phyloP scores from a whole-genome alignment of 2,888 invertebrate species.

The Calameuta idolon region DNA sequence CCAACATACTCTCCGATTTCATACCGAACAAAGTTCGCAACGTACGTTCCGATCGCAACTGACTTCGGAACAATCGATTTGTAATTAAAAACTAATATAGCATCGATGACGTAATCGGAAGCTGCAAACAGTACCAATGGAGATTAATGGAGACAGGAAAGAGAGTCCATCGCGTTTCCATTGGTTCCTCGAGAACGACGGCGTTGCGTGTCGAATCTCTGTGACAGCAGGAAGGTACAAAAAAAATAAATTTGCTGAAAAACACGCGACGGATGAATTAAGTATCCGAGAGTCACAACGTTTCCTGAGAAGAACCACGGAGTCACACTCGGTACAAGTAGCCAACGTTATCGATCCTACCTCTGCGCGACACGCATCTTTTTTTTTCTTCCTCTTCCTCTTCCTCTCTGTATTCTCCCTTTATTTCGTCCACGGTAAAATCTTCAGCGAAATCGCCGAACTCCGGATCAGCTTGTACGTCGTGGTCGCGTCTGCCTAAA shows the following conservation, averaged over 20 bases:
- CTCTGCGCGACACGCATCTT: neutral
- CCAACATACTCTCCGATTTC: neutral
- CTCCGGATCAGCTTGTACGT: neutral
- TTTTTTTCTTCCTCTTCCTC: neutral
- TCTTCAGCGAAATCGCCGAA: neutral
- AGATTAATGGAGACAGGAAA: constrained; percentile 43
- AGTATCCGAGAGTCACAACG: neutral
- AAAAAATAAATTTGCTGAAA: neutral
- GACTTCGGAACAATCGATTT: neutral
- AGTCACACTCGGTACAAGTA: neutral
- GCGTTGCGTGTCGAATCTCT: neutral
- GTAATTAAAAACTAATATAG: neutral
- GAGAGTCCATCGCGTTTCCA: constrained; percentile 8
- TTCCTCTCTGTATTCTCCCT: too few relatives aligned
- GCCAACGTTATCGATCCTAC: neutral
- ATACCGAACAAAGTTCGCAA: neutral
- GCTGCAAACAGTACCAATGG: constrained; percentile 28
- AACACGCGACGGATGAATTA: neutral
- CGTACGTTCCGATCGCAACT: neutral
- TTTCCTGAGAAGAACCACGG: neutral
- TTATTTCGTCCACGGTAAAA: neutral
- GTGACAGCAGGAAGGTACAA: neutral
- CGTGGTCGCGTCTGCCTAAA: neutral
- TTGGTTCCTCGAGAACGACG: neutral
- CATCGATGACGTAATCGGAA: neutral